Conservation (phyloP, 2,797 vertebrate genomes). For the Calcarius lapponicus region DNA sequence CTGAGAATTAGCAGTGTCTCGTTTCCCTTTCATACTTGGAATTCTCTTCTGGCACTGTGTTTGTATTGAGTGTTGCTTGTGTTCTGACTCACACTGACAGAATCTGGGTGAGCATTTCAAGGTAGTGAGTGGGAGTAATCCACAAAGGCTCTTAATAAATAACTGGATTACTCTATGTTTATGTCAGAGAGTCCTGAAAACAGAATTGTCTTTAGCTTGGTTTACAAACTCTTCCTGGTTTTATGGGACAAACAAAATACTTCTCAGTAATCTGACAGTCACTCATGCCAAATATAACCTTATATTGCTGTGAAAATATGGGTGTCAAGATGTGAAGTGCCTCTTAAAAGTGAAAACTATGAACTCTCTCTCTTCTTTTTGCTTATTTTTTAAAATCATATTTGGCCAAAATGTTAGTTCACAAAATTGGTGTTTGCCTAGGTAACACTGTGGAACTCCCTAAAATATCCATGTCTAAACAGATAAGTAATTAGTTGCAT, state of each 20-base stretch:
- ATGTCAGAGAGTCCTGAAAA: slow-evolving; percentile 32
- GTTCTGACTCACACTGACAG: background rate
- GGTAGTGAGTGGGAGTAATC: slow-evolving; percentile 60
- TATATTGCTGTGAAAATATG: background rate
- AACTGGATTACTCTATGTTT: slow-evolving; percentile 23
- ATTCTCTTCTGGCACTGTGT: background rate
- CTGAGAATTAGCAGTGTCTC: background rate
- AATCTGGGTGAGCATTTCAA: background rate
- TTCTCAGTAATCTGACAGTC: background rate
- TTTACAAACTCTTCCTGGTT: background rate
- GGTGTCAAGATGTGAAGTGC: background rate
- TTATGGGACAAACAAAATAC: background rate
- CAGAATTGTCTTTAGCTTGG: background rate
- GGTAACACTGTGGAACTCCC: background rate
- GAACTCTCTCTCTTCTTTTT: background rate
- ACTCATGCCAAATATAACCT: background rate
- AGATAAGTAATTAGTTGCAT: background rate
- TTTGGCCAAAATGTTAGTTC: background rate
- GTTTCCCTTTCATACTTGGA: background rate
- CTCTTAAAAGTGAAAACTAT: background rate
- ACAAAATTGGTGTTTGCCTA: background rate
- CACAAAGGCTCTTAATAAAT: slow-evolving; percentile 52
- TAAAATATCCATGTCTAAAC: background rate
- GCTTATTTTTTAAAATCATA: background rate
- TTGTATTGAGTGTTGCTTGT: background rate